Conservation (phyloP, 30 jellyfish, hydroid and myxozoan species). For the Hydractinia symbiolongicarpus region DNA sequence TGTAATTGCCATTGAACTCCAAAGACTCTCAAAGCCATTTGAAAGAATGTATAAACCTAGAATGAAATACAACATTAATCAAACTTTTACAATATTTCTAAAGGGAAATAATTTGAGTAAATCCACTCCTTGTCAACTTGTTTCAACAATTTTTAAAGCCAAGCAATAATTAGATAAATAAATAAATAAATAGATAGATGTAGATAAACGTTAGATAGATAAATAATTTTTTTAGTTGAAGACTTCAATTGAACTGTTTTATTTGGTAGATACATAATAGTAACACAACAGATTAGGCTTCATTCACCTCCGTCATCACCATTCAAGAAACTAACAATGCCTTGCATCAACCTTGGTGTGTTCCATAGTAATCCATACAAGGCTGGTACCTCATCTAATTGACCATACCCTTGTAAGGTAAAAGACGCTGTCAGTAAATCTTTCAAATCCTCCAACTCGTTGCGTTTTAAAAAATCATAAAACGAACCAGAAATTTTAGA, state of each 20-base stretch:
- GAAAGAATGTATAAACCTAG: slow-evolving; percentile 54
- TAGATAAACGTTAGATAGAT: too few species aligned
- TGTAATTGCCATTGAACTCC: slow-evolving; percentile 59
- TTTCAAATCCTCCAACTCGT: slow-evolving; percentile 33
- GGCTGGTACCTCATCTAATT: slow-evolving; percentile 74
- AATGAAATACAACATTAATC: not conserved
- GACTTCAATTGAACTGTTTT: too few species aligned
- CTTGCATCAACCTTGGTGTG: slow-evolving; percentile 63
- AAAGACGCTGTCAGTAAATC: slow-evolving; percentile 48
- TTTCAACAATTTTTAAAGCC: too few species aligned
- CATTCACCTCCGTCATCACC: slow-evolving; percentile 5
- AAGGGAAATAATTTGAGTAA: too few species aligned
- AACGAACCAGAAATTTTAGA: slow-evolving; percentile 47
- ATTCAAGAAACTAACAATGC: slow-evolving; percentile 35
- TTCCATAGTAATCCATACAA: slow-evolving; percentile 75
- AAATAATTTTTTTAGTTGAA: too few species aligned
- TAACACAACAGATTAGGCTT: not conserved
- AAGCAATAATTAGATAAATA: too few species aligned
- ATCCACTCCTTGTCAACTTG: too few species aligned
- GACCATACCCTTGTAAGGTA: slow-evolving; percentile 82
- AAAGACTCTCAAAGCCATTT: slow-evolving; percentile 74
- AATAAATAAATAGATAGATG: too few species aligned
- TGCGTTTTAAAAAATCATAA: slow-evolving; percentile 43
- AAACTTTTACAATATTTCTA: too few species aligned
- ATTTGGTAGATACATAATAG: too few species aligned